Base-by-base conservation (phyloP, 2,797 vertebrate genomes). In the Oryzias sinensis region DNA sequence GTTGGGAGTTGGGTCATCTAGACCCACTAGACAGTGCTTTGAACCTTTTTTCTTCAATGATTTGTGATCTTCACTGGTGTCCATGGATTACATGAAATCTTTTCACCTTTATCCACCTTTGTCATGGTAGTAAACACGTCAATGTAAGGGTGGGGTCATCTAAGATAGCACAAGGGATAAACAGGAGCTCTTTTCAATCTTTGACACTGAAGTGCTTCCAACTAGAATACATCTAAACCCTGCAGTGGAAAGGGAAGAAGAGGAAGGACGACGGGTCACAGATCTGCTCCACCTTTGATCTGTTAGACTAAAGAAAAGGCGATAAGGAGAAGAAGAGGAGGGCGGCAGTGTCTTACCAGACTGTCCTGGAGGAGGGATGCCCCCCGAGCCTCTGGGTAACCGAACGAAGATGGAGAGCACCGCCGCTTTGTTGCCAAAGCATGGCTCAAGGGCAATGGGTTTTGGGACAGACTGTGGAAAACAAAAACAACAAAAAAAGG, bases 391-490 rank as follows among this genome's bases (percentile, higher is more conserved):
- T 62, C 96, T 92, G 66, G 97, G 97, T 86, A 99, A 88, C 87
- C 97, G 91, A 63, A 99, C 95, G 1, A 98, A 98, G 59, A 98
- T 97, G 1, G 97, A 99, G 18, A 99, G 95, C 41, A 98, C 96
- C 0, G 97, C 97, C 0, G 97, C 97, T 89, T 95, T 97, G 92
- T 97, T 98, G 56, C 97, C 96, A 62, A 96, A 98, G 86, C 97
- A 99, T 0, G 97, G 97, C 88, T 99, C 97, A 72, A 99, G 87
- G 2, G 96, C 95, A 1, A 98, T 98, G 42, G 97, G 97, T 70
- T 98, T 99, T 0, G 97, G 97, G 16, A 97, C 93, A 0, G 92
- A 94, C 97, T 99, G 90, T 22, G 17, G 53, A 49, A 62, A 70
- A 8, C 5, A 18, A 40, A 17, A 5, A 6, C 9, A 44, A 7